A percentile compares a stretch with the other conserved stretches of the same genome.
Conservation (phyloP, 2,797 vertebrate species). For the Chelon auratus region DNA sequence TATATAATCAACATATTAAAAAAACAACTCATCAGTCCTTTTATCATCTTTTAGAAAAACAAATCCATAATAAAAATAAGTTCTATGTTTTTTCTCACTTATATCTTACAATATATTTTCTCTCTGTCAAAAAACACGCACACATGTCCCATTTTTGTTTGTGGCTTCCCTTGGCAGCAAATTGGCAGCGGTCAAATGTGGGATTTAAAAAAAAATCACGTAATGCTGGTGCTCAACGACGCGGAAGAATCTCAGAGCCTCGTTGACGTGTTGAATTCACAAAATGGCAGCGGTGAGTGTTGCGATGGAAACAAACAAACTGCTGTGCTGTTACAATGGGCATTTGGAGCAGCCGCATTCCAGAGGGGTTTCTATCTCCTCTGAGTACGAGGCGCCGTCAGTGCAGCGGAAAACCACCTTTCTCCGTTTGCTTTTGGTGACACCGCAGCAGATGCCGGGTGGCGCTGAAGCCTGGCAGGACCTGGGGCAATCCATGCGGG, state of each 20-base stretch:
- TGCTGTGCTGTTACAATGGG: slow-evolving; percentile 82
- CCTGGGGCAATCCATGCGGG: slow-evolving; percentile 89
- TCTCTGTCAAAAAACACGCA: slow-evolving; percentile 87
- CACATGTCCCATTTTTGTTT: slow-evolving; percentile 70
- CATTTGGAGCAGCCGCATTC: slow-evolving; percentile 95
- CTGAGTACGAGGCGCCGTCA: slow-evolving; percentile 92
- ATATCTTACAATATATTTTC: slow-evolving; percentile 99
- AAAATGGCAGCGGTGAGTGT: slow-evolving; percentile 64
- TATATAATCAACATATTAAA: slow-evolving; percentile 87
- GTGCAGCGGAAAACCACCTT: slow-evolving; percentile 94
- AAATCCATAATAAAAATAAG: slow-evolving; percentile 99
- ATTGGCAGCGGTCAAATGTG: slow-evolving; percentile 64
- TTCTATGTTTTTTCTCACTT: slow-evolving; percentile 92
- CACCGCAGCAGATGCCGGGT: slow-evolving; percentile 89
- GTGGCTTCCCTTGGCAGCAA: slow-evolving; percentile 67
- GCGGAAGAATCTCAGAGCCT: slow-evolving; percentile 58
- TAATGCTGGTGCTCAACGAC: slow-evolving; percentile 54
- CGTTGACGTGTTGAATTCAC: slow-evolving; percentile 61
- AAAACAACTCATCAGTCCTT: slow-evolving; percentile 81
- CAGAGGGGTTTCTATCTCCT: slow-evolving; percentile 93
- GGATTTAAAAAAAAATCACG: slow-evolving; percentile 43
- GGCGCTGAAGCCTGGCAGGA: slow-evolving; percentile 82
- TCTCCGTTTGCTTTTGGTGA: slow-evolving; percentile 91
- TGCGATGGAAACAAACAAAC: slow-evolving; percentile 42
- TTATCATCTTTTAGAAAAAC: slow-evolving; percentile 83